Evolutionary conservation across 2,888 invertebrate species (phyloP).

Genomic region (Eupithecia centaureata): DNA sequence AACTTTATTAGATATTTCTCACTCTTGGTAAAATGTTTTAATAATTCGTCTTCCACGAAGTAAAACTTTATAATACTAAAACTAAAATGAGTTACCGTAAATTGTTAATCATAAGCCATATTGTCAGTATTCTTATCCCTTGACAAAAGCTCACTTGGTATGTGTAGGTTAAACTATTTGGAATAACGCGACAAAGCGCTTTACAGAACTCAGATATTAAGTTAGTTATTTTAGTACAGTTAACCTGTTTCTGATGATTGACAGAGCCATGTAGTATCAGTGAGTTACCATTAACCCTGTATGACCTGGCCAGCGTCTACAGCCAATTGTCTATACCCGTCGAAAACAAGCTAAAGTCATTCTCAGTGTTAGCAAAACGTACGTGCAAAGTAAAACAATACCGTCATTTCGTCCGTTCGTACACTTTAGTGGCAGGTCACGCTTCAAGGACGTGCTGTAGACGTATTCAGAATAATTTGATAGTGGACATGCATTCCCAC

Average conservation of each 20-base stretch:
- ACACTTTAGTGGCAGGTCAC: slow-evolving; percentile 61
- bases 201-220: not conserved
- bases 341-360: not conserved
- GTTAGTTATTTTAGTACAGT: too few relatives aligned
- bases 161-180: not conserved
- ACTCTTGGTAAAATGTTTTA: not conserved
- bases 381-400: slow-evolving; percentile 67
- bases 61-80: not conserved
- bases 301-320: not conserved
- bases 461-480: slow-evolving; percentile 79
- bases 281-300: too few relatives aligned
- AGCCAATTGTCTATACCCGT: not conserved
- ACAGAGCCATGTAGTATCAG: too few relatives aligned
- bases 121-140: not conserved
- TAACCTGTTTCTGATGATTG: too few relatives aligned
- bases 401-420: slow-evolving; percentile 45
- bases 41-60: not conserved
- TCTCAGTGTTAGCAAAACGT: slow-evolving; percentile 48
- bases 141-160: not conserved
- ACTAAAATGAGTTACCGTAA: not conserved
- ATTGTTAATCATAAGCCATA: not conserved
- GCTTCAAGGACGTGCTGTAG: slow-evolving; percentile 78
- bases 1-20: not conserved
- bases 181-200: not conserved
- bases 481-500: slow-evolving; percentile 75